Evolutionary conservation across 1,140 invertebrate genomes (phyloP), one percentile per base, ranked within the genome.

Genomic region (Cotesia glomerata): DNA sequence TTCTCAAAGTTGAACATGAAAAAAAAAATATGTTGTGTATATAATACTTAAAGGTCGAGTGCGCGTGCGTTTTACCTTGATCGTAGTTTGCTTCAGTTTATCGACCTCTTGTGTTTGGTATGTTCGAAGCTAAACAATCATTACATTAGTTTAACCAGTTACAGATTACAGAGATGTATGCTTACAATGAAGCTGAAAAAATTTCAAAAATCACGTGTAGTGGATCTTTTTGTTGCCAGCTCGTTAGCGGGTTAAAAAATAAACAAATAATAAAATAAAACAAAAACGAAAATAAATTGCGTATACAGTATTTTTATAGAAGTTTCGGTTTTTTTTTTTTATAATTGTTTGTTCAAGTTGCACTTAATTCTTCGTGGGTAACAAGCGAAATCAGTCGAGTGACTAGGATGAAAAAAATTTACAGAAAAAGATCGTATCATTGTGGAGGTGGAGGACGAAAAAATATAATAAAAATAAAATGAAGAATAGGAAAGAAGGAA

Each of bases 401-500:
- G 68, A 70, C 68, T 58, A 35, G 54, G 58, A 61, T 62, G 36
- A 39, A n/a, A 49, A 58, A 58, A 58, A 2, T 58, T 58, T 14
- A 58, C 59, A 61, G 26, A 69, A 69, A 59, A 59, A 14, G 35
- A 68, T 45, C 14, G 18, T 58, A 68, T 34, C 34, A 68, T 54
- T 51, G 35, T 32, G 18, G 65, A 32, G 63, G 36, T 34, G 36
- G 54, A 16, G 4, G 13, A 13, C 26, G 52, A 26, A 45, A 18
- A 69, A 13, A 51, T n/a, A 68, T 18, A 63, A 35, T 3, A 5
- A 67, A 66, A 51, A 13, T 35, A 59, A 36, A 45, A 74, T 63
- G 61, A 65, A 49, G 56, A 69, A 66, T 62, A 49, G 66, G 34
- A 71, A 54, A 62, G 34, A 49, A 61, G 39, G 68, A 62, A 26